Evolutionary conservation across 1,140 invertebrate genomes (phyloP), one percentile per base, ranked within the genome.

Genomic region (Nautilus pompilius): DNA sequence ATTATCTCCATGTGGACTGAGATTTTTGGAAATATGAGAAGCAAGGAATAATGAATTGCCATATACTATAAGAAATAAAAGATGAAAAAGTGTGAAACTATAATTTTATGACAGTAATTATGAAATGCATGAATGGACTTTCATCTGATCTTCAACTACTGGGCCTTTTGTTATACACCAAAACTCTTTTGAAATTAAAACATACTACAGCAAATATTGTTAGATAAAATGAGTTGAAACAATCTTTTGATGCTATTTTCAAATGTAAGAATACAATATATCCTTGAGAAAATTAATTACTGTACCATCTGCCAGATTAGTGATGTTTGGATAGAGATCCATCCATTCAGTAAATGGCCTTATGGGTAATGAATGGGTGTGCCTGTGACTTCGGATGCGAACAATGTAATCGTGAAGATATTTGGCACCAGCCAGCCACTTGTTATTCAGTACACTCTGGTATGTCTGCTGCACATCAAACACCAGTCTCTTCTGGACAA

Each of bases 271-370:
- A 58, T 5, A 58, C 17, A 3, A n/a, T n/a, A n/a, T n/a, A n/a
- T n/a, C n/a, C n/a, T n/a, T n/a, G n/a, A n/a, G n/a, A n/a, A n/a
- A n/a, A n/a, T n/a, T n/a, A n/a, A n/a, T n/a, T n/a, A n/a, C n/a
- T n/a, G n/a, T n/a, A n/a, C n/a, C 13, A n/a, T 15, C 24, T 24
- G 49, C 49, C n/a, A 53, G 49, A 24, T 53, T 53, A 5, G 49
- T 28, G 17, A 53, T 54, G 28, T 72, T 62, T 17, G 66, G 29
- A 24, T 70, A 55, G 3, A 77, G 62, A 15, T 67, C 61, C 10
- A 72, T 55, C 75, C 75, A 77, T 13, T 77, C 66, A 49, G 70
- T 66, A 60, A 74, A 77, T 32, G 67, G 66, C 51, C 71, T 70
- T 2, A 65, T 66, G 17, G 67, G 53, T n/a, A 64, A 48, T 15